A percentile compares a stretch with the other conserved stretches of the same genome.
These are phyloP conservation scores for Amaurobius ferox DNA, from an alignment of 2,888 invertebrate genomes.

Conservation along the genomic window DNA sequence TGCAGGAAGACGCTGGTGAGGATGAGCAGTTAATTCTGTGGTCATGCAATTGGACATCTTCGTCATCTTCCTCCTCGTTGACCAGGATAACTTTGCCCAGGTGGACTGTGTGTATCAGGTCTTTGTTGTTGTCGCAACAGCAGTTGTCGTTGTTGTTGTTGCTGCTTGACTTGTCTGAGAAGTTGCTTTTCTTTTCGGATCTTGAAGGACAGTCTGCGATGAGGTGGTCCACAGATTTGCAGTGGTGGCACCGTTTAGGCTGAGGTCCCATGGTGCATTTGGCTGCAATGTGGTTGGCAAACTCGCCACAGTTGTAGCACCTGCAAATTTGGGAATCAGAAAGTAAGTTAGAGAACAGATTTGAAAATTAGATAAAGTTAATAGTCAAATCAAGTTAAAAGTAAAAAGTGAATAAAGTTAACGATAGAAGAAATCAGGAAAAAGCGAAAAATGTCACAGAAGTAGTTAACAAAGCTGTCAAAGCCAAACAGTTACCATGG, in stretches of 20 bases:
- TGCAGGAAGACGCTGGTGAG: constrained; percentile 53
- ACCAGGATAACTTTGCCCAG: constrained; percentile 23
- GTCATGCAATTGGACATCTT: constrained; percentile 56
- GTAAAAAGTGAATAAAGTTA: too few species aligned
- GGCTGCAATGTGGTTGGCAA: constrained; percentile 93
- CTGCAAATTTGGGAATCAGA: too few species aligned
- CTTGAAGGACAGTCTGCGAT: constrained; percentile 89
- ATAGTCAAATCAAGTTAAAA: too few species aligned
- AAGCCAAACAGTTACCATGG: too few species aligned
- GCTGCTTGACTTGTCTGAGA: background rate
- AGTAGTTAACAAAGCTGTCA: too few species aligned
- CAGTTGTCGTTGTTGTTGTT: constrained; percentile 52
- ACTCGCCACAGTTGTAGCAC: constrained; percentile 95
- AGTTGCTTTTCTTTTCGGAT: constrained; percentile 35
- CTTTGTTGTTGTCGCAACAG: constrained; percentile 47
- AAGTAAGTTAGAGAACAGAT: too few species aligned
- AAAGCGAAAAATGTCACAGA: too few species aligned
- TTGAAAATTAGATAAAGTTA: too few species aligned
- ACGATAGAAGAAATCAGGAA: too few species aligned
- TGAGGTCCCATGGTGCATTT: constrained; percentile 92
- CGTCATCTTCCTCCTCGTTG: constrained; percentile 58
- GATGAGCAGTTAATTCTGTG: constrained; percentile 61
- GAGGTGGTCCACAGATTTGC: constrained; percentile 91
- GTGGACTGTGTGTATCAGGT: background rate
- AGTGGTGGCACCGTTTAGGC: constrained; percentile 93